Conservation (phyloP, 2,888 invertebrate genomes). For the Stenichneumon culpator region DNA sequence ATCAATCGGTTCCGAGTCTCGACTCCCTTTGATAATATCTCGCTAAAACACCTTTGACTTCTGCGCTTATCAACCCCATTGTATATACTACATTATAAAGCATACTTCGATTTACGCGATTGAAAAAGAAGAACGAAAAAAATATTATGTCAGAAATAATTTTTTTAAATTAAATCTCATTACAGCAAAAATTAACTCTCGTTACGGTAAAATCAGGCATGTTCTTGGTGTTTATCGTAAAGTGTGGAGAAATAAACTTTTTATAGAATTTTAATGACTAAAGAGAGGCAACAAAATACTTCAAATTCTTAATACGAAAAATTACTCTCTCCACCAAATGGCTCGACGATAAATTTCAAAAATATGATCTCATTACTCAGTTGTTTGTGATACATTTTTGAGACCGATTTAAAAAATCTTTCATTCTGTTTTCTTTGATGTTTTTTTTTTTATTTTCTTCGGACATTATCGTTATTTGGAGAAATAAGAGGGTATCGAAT, state of each 20-base stretch:
- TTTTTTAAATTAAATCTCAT: no score
- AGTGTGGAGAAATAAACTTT: background rate
- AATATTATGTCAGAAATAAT: no score
- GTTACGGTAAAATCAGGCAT: background rate
- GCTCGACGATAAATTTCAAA: background rate
- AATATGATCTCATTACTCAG: background rate
- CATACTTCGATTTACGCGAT: background rate
- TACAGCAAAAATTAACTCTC: no score
- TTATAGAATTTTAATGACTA: background rate
- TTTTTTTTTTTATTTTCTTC: background rate
- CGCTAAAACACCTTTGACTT: constrained; percentile 55
- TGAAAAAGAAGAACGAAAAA: no score
- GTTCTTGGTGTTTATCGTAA: background rate
- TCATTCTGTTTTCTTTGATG: background rate
- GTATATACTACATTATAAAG: background rate
- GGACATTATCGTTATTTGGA: no score
- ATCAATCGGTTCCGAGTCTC: constrained; percentile 50
- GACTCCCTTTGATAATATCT: constrained; percentile 57
- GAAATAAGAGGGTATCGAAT: no score
- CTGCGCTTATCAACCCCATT: background rate
- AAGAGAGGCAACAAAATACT: background rate
- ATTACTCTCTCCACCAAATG: background rate
- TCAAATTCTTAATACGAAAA: background rate
- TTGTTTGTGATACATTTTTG: background rate
- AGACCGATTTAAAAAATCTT: no score